Percentiles rank a stretch among this genome's conserved stretches.
phyloP scores from a whole-genome alignment of 2,113 vertebrate species.

The Phaethornis superciliosus region DNA sequence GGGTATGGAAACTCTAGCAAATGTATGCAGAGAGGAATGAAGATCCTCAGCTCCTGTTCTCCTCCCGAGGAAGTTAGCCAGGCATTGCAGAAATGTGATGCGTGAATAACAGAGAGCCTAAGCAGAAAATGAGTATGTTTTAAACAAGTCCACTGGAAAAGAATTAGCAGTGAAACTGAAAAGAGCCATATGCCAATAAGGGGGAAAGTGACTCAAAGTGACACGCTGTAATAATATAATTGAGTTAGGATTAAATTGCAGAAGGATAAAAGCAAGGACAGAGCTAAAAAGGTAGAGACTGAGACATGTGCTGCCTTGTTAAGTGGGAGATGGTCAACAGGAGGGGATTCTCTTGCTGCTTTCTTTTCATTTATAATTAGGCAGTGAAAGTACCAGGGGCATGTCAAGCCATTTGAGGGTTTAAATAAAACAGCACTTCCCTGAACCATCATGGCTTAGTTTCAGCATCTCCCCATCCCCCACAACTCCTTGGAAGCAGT shows the following conservation, averaged over 20 bases:
- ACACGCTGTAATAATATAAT: conserved; percentile 73
- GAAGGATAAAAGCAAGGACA: conserved; percentile 70
- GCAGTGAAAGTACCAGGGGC: conserved; percentile 57
- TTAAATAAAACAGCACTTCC: conserved; percentile 44
- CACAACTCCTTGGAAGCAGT: conserved; percentile 16
- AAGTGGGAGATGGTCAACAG: conserved; percentile 66
- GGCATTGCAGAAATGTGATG: conserved; percentile 69
- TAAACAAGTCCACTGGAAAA: conserved; percentile 79
- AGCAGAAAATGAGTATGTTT: conserved; percentile 75
- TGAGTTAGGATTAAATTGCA: conserved; percentile 73
- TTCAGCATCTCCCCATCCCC: background rate
- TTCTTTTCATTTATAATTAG: conserved; percentile 71
- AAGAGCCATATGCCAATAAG: conserved; percentile 76
- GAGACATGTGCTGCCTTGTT: conserved; percentile 53
- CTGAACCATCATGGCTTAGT: conserved; percentile 26
- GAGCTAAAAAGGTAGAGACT: conserved; percentile 51
- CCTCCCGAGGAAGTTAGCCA: conserved; percentile 65
- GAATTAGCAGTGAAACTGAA: conserved; percentile 77
- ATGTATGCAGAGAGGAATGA: conserved; percentile 33
- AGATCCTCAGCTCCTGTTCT: conserved; percentile 27
- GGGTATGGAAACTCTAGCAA: conserved; percentile 58
- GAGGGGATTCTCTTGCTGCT: conserved; percentile 51
- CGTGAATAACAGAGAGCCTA: conserved; percentile 58
- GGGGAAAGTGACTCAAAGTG: conserved; percentile 72
- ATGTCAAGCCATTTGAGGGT: conserved; percentile 59